Percentiles rank a stretch among this genome's conserved stretches.
Conservation (phyloP, 1,140 invertebrate genomes). For the Zeugodacus cucurbitae region DNA sequence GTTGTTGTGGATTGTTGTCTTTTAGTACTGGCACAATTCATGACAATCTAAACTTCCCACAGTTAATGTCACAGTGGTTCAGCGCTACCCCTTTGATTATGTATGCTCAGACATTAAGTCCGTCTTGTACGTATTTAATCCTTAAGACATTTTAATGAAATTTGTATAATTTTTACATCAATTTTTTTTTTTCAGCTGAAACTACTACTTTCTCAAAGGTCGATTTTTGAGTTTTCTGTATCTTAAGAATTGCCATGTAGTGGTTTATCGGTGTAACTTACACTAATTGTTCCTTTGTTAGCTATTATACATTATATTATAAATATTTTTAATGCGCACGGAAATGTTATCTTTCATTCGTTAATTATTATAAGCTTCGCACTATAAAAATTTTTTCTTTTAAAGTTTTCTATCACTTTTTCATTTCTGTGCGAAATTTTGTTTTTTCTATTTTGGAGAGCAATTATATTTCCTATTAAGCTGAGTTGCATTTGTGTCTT, state of each 20-base stretch:
- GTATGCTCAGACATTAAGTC: background rate
- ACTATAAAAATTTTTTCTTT: too few species aligned
- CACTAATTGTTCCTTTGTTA: background rate
- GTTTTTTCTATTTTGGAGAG: background rate
- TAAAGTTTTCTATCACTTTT: background rate
- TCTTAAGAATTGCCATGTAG: background rate
- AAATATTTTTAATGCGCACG: background rate
- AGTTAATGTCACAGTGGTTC: background rate
- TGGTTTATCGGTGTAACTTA: background rate
- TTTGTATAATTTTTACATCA: background rate
- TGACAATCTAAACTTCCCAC: background rate
- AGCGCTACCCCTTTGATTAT: background rate
- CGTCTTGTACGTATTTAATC: background rate
- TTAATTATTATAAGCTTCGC: too few species aligned
- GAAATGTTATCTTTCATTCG: too few species aligned
- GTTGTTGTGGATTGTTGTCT: background rate
- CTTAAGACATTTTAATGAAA: background rate
- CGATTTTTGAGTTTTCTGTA: background rate
- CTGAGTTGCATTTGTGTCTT: background rate
- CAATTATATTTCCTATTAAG: background rate
- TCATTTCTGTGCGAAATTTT: background rate
- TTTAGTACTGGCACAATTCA: background rate
- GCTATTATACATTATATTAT: background rate
- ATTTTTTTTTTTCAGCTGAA: background rate
- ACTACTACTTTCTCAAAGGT: background rate